phyloP scores from a whole-genome alignment of 1,140 invertebrate species.

The Metaphire vulgaris region DNA sequence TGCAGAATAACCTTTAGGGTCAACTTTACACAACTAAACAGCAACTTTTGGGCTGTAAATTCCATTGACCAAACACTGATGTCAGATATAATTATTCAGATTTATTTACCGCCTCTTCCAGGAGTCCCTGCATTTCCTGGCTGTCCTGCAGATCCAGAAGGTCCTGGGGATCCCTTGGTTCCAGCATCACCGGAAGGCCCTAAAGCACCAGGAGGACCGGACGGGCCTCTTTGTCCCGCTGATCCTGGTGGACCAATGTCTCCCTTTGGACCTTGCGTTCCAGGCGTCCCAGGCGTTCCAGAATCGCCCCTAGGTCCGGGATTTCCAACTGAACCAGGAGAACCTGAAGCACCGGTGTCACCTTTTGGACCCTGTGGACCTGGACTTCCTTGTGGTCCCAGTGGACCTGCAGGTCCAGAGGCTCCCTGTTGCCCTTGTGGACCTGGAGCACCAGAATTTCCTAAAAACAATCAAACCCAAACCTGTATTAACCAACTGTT shows the following conservation, averaged over 20 bases:
- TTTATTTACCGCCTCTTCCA: not conserved
- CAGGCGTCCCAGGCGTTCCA: not conserved
- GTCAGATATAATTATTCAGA: too few relatives aligned
- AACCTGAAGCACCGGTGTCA: not conserved
- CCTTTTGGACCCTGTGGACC: not conserved
- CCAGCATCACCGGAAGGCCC: not conserved
- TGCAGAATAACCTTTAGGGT: too few relatives aligned
- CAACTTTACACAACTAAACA: too few relatives aligned
- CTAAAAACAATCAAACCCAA: too few relatives aligned
- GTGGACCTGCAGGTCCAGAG: not conserved
- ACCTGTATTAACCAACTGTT: too few relatives aligned
- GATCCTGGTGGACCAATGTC: not conserved
- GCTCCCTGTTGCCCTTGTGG: slow-evolving; percentile 1
- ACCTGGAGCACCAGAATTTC: not conserved
- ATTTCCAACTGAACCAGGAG: slow-evolving; percentile 7
- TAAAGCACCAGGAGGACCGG: not conserved
- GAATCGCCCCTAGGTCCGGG: slow-evolving; percentile 2
- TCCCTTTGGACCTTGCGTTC: slow-evolving; percentile 1
- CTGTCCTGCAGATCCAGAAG: not conserved
- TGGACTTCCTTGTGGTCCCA: not conserved
- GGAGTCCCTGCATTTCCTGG: not conserved
- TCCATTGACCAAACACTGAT: too few relatives aligned
- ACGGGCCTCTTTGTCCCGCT: not conserved
- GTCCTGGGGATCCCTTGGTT: slow-evolving; percentile 7
- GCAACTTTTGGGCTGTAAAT: too few relatives aligned